phyloP scores from a whole-genome alignment of 2,113 vertebrate species.

The Loxodonta africana region DNA sequence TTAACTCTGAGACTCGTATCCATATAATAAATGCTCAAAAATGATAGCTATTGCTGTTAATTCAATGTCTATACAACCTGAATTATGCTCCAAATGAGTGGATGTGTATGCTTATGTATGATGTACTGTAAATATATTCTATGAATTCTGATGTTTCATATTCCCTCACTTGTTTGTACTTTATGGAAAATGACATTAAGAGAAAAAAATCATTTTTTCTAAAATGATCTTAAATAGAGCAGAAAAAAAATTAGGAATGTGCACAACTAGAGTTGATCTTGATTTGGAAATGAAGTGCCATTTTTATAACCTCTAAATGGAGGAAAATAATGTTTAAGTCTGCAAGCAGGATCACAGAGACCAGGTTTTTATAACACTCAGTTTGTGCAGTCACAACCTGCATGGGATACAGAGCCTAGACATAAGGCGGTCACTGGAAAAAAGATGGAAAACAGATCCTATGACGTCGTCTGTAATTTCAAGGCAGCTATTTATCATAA shows the following conservation, averaged over 20 bases:
- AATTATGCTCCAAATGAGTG: not conserved
- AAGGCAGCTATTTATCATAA: slow-evolving; percentile 8
- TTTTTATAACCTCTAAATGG: slow-evolving; percentile 47
- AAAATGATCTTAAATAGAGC: slow-evolving; percentile 24
- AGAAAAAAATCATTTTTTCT: slow-evolving; percentile 42
- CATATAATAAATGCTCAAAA: slow-evolving; percentile 1
- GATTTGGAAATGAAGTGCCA: slow-evolving; percentile 3
- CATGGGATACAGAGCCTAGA: not conserved
- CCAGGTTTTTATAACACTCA: slow-evolving; percentile 31
- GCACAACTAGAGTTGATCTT: not conserved
- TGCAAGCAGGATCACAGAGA: not conserved
- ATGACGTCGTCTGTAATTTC: slow-evolving; percentile 14
- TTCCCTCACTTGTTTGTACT: slow-evolving; percentile 38
- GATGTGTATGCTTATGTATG: not conserved
- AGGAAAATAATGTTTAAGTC: not conserved
- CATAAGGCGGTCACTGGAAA: not conserved
- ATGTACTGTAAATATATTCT: slow-evolving; percentile 30
- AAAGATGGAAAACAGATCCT: slow-evolving; percentile 31
- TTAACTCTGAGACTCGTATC: not conserved
- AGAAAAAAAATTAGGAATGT: not conserved
- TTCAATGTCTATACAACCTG: not conserved
- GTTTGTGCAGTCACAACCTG: not conserved
- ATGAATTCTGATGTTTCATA: slow-evolving; percentile 19
- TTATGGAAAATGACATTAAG: slow-evolving; percentile 33
- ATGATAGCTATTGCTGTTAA: not conserved